Evolutionary conservation across 1,140 invertebrate species (phyloP), one percentile per base, ranked within the genome.

Genomic region (Anthonomus grandis): DNA sequence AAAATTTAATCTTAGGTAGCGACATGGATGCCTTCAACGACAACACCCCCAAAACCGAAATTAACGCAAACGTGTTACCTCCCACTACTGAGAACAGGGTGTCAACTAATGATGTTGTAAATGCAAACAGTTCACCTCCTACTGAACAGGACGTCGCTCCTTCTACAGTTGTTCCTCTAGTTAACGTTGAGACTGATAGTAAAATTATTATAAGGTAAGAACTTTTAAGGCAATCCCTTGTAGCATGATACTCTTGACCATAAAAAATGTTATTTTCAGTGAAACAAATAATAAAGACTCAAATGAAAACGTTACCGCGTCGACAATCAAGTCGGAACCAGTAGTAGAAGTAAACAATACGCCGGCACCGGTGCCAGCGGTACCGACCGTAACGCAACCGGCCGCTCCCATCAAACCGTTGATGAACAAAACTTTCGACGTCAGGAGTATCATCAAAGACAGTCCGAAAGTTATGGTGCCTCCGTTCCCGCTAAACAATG

Each of bases 1-100:
- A n/a, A n/a, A n/a, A n/a, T n/a, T n/a, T n/a, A n/a, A n/a, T n/a
- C n/a, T n/a, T n/a, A n/a, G n/a, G n/a, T n/a, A 73, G 70, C n/a
- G 74, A 75, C 51, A 75, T 75, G 74, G 74, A 75, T 61, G 71
- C 70, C 4, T 74, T 75, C 50, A 70, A 66, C 41, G 68, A 70
- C 41, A 70, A 68, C 39, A 44, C 24, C 18, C 17, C 45, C 12
- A 49, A 49, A 31, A 51, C 51, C 9, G 64, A 57, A n/a, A 60
- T 65, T 1, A 65, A 62, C 44, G 60, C 58, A 0, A 65, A 62
- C 21, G 37, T 31, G 18, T 10, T 42, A 13, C 17, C 18, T 8
- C 13, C 47, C 13, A 39, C n/a, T n/a, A 23, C 15, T 8, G 12
- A n/a, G 12, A 6, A 13, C 12, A 31, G 34, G 19, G 41, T 25